Evolutionary conservation across 2,888 invertebrate species (phyloP).

Genomic region (Carpatolechia fugitivella): DNA sequence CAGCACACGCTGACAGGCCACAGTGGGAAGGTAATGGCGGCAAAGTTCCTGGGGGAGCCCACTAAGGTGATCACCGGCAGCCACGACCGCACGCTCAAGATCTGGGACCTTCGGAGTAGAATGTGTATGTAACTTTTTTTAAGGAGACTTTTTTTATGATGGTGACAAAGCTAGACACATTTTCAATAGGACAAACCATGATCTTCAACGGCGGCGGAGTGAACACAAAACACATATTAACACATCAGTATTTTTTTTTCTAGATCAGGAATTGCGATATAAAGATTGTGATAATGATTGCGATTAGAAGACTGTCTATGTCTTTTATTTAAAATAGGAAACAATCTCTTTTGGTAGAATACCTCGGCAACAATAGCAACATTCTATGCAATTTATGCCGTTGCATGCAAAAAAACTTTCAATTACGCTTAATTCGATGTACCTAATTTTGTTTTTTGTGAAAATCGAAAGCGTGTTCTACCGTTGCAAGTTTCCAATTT

Average conservation of each 20-base stretch:
- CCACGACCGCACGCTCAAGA: conserved; percentile 97
- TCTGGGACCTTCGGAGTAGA: conserved; percentile 97
- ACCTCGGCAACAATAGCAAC: not conserved
- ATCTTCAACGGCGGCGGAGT: too few relatives aligned
- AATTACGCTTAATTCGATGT: not conserved
- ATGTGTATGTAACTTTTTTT: conserved; percentile 62
- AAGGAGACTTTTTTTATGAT: too few relatives aligned
- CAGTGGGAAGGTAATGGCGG: conserved; percentile 98
- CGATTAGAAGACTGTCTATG: too few relatives aligned
- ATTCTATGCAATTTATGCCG: not conserved
- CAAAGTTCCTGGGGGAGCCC: conserved; percentile 95
- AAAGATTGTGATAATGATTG: too few relatives aligned
- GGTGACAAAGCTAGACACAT: too few relatives aligned
- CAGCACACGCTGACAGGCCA: conserved; percentile 97
- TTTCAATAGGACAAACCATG: too few relatives aligned
- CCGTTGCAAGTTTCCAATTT: conserved; percentile 1
- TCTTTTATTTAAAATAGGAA: too few relatives aligned
- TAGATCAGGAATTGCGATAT: too few relatives aligned
- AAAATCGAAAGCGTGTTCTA: not conserved
- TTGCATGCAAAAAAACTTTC: conserved; percentile 1
- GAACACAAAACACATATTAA: too few relatives aligned
- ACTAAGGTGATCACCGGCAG: conserved; percentile 98
- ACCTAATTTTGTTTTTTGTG: not conserved
- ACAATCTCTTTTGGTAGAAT: too few relatives aligned
- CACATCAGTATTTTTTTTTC: too few relatives aligned